Evolutionary conservation across 2,113 vertebrate genomes (phyloP), one percentile per base, ranked within the genome.

Genomic region (Pelusios castaneus): DNA sequence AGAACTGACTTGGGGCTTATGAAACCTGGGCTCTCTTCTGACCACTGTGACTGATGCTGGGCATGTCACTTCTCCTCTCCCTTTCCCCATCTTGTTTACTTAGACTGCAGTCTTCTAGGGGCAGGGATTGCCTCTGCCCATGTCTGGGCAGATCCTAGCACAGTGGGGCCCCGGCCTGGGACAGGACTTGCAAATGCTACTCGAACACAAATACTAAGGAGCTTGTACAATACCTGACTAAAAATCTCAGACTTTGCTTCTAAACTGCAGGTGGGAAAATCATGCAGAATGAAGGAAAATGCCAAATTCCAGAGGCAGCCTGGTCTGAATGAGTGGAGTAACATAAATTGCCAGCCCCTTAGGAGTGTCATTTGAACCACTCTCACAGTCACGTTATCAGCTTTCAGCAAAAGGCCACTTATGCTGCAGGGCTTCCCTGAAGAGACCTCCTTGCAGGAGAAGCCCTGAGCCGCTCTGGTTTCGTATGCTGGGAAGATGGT

Each of bases 401-500:
- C 63, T 86, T 82, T 58, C 63, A 51, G 84, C 63, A 60, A 60
- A 58, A 52, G 79, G 10, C 22, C 29, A 21, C 49, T 10, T 11
- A 41, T 17, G 47, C 52, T 12, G 17, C 84, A 0, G 34, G 29
- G 16, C 54, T 70, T 88, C 85, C 55, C 38, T 2, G 21, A 29
- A 3, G 67, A 83, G 51, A 17, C 16, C 31, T 87, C n/a, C 55
- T 24, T 8, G 31, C 60, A 19, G 89, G 52, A 8, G 45, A 25
- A 47, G 54, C 10, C 0, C 1, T 3, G 14, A 2, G 7, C 2
- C 24, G 89, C 47, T 86, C 0, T 6, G 52, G 21, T 24, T 43
- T 6, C 3, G 29, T 58, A 3, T 45, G 29, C 52, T 79, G 2
- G 7, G 10, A 10, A 75, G 63, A n/a, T 3, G 0, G 54, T 10